These are phyloP conservation scores for Apeira syringaria DNA, from an alignment of 2,888 invertebrate genomes.

Conservation along the genomic window DNA sequence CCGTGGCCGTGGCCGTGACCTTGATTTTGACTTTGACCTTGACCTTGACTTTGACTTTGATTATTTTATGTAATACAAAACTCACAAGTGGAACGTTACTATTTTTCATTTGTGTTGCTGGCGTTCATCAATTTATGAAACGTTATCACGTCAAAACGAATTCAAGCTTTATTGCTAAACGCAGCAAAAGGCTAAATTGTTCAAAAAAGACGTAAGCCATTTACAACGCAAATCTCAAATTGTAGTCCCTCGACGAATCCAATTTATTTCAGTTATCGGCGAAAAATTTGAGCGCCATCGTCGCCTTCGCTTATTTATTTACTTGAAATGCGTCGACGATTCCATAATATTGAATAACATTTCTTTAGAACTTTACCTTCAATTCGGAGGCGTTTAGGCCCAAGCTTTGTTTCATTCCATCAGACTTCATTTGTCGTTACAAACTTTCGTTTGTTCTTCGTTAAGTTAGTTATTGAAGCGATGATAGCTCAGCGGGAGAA, in stretches of 20 bases:
- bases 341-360: conserved; percentile 24
- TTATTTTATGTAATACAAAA: too few species aligned
- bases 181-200: too few species aligned
- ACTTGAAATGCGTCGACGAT: conserved; percentile 10
- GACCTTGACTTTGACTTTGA: too few species aligned
- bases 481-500: too few species aligned
- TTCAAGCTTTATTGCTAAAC: too few species aligned
- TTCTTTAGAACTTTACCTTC: conserved; percentile 25
- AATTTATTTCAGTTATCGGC: conserved; percentile 25
- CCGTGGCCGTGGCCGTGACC: too few species aligned
- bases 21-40: too few species aligned
- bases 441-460: conserved; percentile 10
- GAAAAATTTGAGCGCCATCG: conserved; percentile 3
- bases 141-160: too few species aligned
- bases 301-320: too few species aligned
- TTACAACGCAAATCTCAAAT: conserved; percentile 19
- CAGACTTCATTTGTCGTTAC: conserved; percentile 13
- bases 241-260: conserved; percentile 23
- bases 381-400: conserved; percentile 19
- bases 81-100: too few species aligned
- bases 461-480: conserved; percentile 5
- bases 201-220: background rate
- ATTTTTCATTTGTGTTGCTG: too few species aligned
- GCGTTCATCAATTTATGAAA: too few species aligned
- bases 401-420: conserved; percentile 16